These are phyloP conservation scores for Marronus borbonicus DNA, from an alignment of 2,888 invertebrate species.

Conservation along the genomic window DNA sequence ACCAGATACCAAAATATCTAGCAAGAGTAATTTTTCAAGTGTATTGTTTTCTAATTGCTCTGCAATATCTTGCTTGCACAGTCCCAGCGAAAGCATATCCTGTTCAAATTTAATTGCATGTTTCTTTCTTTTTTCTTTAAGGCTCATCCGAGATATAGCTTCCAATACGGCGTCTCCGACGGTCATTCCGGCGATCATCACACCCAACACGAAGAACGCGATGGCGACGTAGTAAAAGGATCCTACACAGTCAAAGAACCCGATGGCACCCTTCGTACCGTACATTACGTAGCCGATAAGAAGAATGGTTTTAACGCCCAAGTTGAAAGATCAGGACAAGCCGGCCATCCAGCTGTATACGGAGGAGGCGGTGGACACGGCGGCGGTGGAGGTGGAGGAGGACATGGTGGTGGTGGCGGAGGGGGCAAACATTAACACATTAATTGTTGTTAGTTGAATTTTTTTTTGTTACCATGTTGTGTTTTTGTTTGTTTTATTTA, in stretches of 20 bases:
- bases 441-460: constrained; percentile 1
- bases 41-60: too few relatives aligned
- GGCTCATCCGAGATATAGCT: constrained; percentile 55
- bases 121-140: constrained; percentile 36
- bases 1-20: too few relatives aligned
- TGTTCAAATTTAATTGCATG: neutral
- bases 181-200: constrained; percentile 54
- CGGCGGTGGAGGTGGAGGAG: constrained; percentile 24
- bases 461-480: constrained; percentile 20
- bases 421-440: constrained; percentile 3
- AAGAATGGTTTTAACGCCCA: constrained; percentile 57
- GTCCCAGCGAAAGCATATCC: neutral
- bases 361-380: constrained; percentile 38
- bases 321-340: constrained; percentile 54
- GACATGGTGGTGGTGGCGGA: constrained; percentile 6
- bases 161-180: constrained; percentile 56
- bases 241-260: constrained; percentile 54
- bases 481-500: constrained; percentile 31
- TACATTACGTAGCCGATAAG: constrained; percentile 60
- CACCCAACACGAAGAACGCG: constrained; percentile 55
- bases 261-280: constrained; percentile 58
- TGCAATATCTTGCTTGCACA: too few relatives aligned
- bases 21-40: too few relatives aligned
- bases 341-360: constrained; percentile 51
- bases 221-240: constrained; percentile 57